A percentile compares a stretch with the other conserved stretches of the same genome.
Evolutionary conservation across 2,113 vertebrate species (phyloP).

Genomic region (Rhabdomys dilectus): DNA sequence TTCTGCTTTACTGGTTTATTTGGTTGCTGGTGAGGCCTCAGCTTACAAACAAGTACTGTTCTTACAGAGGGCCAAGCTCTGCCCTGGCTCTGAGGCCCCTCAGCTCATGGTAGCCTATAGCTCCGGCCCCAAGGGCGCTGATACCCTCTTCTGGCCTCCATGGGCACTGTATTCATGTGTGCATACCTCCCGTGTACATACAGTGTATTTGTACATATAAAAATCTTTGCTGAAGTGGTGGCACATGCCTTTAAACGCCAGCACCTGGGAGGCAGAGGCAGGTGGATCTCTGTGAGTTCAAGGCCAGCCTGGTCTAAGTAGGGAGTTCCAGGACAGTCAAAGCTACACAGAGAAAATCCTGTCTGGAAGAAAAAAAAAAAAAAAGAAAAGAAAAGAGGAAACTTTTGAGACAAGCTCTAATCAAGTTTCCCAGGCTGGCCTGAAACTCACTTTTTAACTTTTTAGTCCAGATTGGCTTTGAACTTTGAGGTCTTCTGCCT

Average conservation of each 20-base stretch:
- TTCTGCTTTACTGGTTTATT: not conserved
- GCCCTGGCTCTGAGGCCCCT: not conserved
- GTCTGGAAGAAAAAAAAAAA: not conserved
- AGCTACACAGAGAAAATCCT: not conserved
- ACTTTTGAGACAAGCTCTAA: not conserved
- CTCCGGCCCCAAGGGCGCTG: not conserved
- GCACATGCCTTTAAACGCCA: not conserved
- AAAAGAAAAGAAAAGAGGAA: not conserved
- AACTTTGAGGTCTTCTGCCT: not conserved
- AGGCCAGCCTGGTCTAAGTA: not conserved
- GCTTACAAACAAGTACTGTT: not conserved
- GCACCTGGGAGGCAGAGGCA: not conserved
- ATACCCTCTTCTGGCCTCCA: not conserved
- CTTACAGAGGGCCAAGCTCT: not conserved
- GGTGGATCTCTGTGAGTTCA: not conserved
- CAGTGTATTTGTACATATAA: too few species aligned
- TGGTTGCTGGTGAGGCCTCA: not conserved
- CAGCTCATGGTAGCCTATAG: not conserved
- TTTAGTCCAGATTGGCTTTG: not conserved
- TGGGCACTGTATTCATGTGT: not conserved
- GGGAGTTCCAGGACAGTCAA: not conserved
- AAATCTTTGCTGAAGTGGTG: not conserved
- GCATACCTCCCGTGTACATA: not conserved
- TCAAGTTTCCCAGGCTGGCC: not conserved
- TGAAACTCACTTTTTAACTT: not conserved